Evolutionary conservation across 1,140 invertebrate genomes (phyloP).

Genomic region (Macrobrachium rosenbergii): DNA sequence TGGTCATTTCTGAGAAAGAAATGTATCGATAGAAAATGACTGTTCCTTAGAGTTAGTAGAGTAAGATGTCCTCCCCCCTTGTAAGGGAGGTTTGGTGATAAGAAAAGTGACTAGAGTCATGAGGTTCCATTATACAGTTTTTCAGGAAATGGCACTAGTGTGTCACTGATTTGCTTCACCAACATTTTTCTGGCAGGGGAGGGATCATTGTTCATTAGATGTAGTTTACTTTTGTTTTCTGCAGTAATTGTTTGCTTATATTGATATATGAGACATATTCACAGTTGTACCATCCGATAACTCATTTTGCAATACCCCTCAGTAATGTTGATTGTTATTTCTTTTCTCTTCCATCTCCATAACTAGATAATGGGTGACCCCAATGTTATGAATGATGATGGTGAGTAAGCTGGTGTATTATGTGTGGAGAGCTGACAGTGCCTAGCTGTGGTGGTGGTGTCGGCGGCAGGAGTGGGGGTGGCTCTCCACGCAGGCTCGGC

Average conservation of each 20-base stretch:
- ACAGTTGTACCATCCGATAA: background rate
- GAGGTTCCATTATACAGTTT: conserved; percentile 43
- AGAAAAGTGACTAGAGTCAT: conserved; percentile 56
- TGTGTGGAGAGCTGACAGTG: conserved; percentile 62
- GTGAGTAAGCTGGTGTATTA: conserved; percentile 58
- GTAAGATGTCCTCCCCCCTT: conserved; percentile 38
- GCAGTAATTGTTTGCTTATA: conserved; percentile 43
- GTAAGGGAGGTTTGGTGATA: background rate
- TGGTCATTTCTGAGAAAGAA: conserved; percentile 9
- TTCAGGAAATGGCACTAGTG: conserved; percentile 53
- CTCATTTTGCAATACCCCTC: background rate
- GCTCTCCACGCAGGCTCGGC: conserved; percentile 49
- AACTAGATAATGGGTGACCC: conserved; percentile 63
- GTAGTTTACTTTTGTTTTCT: conserved; percentile 47
- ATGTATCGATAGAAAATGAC: background rate
- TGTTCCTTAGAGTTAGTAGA: conserved; percentile 47
- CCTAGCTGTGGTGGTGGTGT: conserved; percentile 52
- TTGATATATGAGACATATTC: conserved; percentile 42
- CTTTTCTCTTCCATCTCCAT: conserved; percentile 60
- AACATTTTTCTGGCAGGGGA: conserved; percentile 37
- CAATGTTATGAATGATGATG: conserved; percentile 63
- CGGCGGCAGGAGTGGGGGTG: conserved; percentile 44
- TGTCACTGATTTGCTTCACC: conserved; percentile 32
- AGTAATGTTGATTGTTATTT: conserved; percentile 50
- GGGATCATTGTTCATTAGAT: conserved; percentile 51